Evolutionary conservation across 2,113 vertebrate genomes (phyloP).

Genomic region (Leiothrix lutea): DNA sequence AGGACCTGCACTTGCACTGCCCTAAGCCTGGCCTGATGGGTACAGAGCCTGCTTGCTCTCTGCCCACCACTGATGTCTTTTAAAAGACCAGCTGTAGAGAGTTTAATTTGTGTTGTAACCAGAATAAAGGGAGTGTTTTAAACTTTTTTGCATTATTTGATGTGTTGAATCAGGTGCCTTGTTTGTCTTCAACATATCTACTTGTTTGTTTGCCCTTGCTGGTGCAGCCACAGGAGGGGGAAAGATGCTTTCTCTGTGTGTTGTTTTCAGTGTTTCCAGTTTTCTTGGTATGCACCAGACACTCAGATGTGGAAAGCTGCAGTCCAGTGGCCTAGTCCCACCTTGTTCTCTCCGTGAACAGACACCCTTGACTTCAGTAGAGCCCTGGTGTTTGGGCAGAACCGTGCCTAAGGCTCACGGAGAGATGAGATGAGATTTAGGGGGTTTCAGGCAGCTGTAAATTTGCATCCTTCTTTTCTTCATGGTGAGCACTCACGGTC

Average conservation of each 20-base stretch:
- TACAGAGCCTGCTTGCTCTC: not conserved
- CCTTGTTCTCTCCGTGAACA: rapidly evolving
- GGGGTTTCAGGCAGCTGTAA: not conserved
- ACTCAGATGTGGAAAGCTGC: not conserved
- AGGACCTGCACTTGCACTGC: not conserved
- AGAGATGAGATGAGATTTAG: not conserved
- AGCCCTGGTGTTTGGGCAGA: not conserved
- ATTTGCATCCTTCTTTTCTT: not conserved
- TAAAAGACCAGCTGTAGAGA: not conserved
- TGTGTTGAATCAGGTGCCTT: not conserved
- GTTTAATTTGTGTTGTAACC: not conserved
- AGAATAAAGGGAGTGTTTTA: not conserved
- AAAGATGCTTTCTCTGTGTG: not conserved
- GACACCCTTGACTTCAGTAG: not conserved
- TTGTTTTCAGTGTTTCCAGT: not conserved
- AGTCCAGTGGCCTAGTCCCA: not conserved
- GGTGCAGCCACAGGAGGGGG: not conserved
- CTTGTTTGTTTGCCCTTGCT: not conserved
- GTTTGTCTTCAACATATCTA: rapidly evolving
- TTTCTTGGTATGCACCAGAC: not conserved
- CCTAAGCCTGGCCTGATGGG: not conserved
- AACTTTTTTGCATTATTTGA: not conserved
- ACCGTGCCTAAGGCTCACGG: not conserved
- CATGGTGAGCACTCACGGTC: not conserved
- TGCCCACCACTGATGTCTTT: not conserved